phyloP scores from a whole-genome alignment of 2,113 vertebrate species.

The Oryzias javanicus region DNA sequence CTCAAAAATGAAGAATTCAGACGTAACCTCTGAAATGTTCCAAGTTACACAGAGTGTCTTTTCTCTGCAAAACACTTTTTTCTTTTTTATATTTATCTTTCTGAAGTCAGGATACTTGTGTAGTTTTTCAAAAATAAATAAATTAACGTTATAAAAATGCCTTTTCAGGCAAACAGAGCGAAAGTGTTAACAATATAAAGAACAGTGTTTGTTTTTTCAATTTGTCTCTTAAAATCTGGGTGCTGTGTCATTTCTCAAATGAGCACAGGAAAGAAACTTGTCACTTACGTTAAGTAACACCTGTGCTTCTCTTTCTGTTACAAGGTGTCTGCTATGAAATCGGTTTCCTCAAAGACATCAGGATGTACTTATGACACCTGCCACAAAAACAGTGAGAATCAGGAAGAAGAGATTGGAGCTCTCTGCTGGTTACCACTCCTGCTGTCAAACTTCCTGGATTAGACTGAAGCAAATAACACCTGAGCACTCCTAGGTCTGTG shows the following conservation, averaged over 20 bases:
- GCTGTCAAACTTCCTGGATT: constrained; percentile 64
- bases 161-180: background rate
- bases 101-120: no score
- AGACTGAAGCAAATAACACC: constrained; percentile 47
- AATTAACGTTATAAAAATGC: background rate
- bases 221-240: background rate
- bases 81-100: background rate
- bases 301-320: constrained; percentile 12
- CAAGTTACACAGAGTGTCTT: background rate
- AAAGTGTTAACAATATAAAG: background rate
- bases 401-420: constrained; percentile 26
- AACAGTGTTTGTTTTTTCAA: background rate
- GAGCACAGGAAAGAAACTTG: constrained; percentile 1
- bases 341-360: constrained; percentile 10
- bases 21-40: background rate
- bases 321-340: constrained; percentile 5
- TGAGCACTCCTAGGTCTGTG: constrained; percentile 29
- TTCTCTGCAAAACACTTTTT: background rate
- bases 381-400: constrained; percentile 36
- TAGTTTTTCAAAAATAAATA: background rate
- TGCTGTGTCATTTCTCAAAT: background rate
- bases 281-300: constrained; percentile 10
- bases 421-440: constrained; percentile 53
- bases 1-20: background rate
- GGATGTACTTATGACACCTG: constrained; percentile 38